Base-by-base conservation (phyloP, 2,113 vertebrate species). In the Microtus montanus region DNA sequence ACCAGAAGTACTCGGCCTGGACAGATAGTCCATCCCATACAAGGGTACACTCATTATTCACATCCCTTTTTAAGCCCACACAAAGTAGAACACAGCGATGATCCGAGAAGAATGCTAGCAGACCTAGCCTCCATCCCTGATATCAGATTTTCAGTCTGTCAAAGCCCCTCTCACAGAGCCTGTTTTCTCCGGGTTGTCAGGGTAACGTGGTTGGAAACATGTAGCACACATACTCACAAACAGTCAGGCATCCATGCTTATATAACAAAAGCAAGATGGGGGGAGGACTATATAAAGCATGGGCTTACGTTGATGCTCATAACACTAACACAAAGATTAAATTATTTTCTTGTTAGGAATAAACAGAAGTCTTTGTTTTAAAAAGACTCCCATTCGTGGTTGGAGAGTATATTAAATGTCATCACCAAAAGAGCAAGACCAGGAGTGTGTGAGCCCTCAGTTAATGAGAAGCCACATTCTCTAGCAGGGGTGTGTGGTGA, bases 161-260 rank as follows among this genome's bases (percentile, higher is more conserved):
- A 54, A 1, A 64, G 90, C 52, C 94, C 70, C 95, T 77, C 84
- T 80, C 20, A 0, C 38, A 44, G 68, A 90, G 94, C 92, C 73
- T 12, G 1, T 71, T 70, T 54, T 87, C 86, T 90, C 41, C 2
- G 20, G 66, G 95, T 94, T 91, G 83, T 92, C 96, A 96, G 92
- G 96, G 94, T 44, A 89, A 94, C 78, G 2, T 30, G 0, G 77
- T 83, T 61, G 97, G 96, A 88, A 96, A 88, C 92, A 35, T 1
- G 20, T 22, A 58, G 83, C 78, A 35, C 89, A 89, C 77, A 20
- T 61, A 26, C 58, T 19, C 47, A 80, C 93, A 63, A 63, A 8
- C 68, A 92, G 75, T 71, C 9, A 49, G 90, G 71, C 80, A 47
- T 63, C 95, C 15, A 0, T 22, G 61, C 92, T 86, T 77, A 8